These are phyloP conservation scores for Tetropium fuscum DNA, from an alignment of 2,888 invertebrate species.

Conservation along the genomic window DNA sequence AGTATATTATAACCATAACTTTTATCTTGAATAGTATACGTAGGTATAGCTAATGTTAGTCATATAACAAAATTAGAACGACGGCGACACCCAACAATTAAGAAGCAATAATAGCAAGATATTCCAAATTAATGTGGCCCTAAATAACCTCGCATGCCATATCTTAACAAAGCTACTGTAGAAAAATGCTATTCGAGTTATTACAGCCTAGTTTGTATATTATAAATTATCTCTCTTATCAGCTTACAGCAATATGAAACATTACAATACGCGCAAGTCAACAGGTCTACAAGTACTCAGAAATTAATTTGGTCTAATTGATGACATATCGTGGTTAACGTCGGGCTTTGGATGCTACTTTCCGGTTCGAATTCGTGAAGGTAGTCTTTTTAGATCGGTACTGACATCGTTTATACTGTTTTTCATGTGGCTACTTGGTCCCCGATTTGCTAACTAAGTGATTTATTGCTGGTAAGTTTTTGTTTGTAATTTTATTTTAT, in stretches of 20 bases:
- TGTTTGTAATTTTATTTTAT: constrained; percentile 12
- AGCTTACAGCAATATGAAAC: constrained; percentile 26
- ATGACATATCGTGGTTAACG: constrained; percentile 33
- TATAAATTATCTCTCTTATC: constrained; percentile 30
- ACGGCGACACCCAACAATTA: too few relatives aligned
- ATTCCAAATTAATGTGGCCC: too few relatives aligned
- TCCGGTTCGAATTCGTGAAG: constrained; percentile 7
- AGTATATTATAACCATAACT: too few relatives aligned
- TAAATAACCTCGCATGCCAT: too few relatives aligned
- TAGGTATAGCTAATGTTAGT: too few relatives aligned
- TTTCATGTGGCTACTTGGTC: constrained; percentile 18
- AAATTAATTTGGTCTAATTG: constrained; percentile 41
- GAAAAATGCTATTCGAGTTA: constrained; percentile 6
- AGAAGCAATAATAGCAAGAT: too few relatives aligned
- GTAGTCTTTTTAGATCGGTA: neutral
- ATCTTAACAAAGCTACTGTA: neutral
- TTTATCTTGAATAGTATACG: too few relatives aligned
- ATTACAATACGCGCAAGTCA: constrained; percentile 32
- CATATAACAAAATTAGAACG: too few relatives aligned
- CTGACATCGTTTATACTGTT: too few relatives aligned
- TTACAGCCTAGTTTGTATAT: constrained; percentile 18
- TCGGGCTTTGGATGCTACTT: constrained; percentile 16
- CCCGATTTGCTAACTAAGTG: constrained; percentile 1
- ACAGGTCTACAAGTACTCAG: constrained; percentile 24
- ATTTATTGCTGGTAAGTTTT: constrained; percentile 14